These are phyloP conservation scores for Sminthurides bifidus DNA, from an alignment of 1,140 invertebrate genomes.

Conservation along the genomic window DNA sequence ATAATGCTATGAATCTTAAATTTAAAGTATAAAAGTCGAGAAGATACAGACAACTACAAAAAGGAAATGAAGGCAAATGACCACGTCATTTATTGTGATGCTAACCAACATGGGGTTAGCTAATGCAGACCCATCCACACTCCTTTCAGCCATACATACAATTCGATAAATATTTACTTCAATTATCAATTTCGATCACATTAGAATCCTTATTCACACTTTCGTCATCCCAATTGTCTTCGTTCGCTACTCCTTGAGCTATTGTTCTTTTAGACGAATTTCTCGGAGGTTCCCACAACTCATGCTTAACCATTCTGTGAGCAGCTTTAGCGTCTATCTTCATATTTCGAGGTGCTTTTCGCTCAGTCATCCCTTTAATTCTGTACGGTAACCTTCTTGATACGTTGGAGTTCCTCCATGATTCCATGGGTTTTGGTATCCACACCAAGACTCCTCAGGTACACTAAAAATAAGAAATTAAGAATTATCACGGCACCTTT, in stretches of 20 bases:
- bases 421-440: slow-evolving; percentile 23
- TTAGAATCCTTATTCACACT: background rate
- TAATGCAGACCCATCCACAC: no score
- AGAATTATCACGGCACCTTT: slow-evolving; percentile 5
- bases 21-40: no score
- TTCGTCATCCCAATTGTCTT: slow-evolving; percentile 11
- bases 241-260: background rate
- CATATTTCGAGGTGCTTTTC: slow-evolving; percentile 13
- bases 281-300: background rate
- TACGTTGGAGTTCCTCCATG: slow-evolving; percentile 29
- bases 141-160: no score
- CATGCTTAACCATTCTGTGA: slow-evolving; percentile 15
- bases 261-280: background rate
- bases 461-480: slow-evolving; percentile 24
- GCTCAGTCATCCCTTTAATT: slow-evolving; percentile 26
- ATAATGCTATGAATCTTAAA: no score
- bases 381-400: slow-evolving; percentile 23
- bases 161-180: no score
- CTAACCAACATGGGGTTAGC: no score
- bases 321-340: slow-evolving; percentile 21
- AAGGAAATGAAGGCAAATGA: no score
- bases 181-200: no score
- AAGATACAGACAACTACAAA: no score
- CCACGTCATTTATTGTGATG: no score
- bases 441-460: slow-evolving; percentile 26